Percentiles rank a stretch among this genome's conserved stretches.
Evolutionary conservation across 2,113 vertebrate species (phyloP).

Genomic region (Syrrhaptes paradoxus): DNA sequence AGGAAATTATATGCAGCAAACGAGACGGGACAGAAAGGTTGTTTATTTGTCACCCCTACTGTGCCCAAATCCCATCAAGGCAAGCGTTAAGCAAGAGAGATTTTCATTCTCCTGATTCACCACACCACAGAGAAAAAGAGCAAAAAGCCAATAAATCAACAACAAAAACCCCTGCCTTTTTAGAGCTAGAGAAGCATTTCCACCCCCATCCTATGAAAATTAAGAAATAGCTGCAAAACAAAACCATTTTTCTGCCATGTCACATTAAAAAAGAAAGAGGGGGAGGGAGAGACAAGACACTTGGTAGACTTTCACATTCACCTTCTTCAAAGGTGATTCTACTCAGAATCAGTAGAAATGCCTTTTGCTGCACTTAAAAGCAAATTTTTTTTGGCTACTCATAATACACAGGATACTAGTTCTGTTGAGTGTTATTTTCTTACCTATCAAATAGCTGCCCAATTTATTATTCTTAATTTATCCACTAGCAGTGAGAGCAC

Average conservation of each 20-base stretch:
- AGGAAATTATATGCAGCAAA: not conserved
- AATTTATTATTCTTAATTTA: not conserved
- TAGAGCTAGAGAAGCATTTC: not conserved
- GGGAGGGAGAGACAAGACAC: accelerated
- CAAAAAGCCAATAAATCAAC: not conserved
- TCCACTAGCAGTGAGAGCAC: not conserved
- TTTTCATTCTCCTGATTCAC: not conserved
- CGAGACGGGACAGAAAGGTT: not conserved
- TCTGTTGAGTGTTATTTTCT: not conserved
- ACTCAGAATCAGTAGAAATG: not conserved
- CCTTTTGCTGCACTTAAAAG: not conserved
- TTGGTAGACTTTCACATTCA: not conserved
- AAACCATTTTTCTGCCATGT: not conserved
- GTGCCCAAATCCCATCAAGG: not conserved
- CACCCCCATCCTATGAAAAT: not conserved
- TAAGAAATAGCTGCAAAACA: not conserved
- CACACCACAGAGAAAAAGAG: not conserved
- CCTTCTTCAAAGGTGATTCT: not conserved
- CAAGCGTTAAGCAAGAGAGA: not conserved
- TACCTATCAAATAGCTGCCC: not conserved
- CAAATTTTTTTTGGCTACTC: not conserved
- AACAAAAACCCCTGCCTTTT: not conserved
- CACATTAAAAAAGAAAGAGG: accelerated
- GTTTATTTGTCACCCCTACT: not conserved
- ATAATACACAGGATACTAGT: not conserved